phyloP scores from a whole-genome alignment of 2,113 vertebrate genomes.

The Neogale vison region DNA sequence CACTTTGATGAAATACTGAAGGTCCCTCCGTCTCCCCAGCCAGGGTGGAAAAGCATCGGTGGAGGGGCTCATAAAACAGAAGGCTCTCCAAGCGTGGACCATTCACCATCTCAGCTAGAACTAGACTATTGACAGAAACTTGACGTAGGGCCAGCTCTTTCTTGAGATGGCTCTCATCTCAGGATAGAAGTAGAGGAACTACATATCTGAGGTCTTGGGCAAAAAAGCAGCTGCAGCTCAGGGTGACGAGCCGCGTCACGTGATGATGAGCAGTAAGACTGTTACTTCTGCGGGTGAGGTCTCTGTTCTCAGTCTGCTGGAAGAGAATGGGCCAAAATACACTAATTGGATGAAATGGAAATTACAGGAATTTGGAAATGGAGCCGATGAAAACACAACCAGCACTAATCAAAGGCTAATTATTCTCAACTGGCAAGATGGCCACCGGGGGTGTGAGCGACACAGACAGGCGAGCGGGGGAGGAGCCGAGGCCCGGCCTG shows the following conservation, averaged over 20 bases:
- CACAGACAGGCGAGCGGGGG: background rate
- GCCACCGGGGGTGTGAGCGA: background rate
- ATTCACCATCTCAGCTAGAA: background rate
- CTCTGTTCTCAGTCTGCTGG: background rate
- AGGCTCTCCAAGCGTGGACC: rapidly evolving
- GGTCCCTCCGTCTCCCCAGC: background rate
- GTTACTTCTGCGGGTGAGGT: background rate
- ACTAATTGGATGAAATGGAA: background rate
- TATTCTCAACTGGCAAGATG: background rate
- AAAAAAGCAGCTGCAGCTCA: background rate
- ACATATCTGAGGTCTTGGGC: background rate
- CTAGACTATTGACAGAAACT: background rate
- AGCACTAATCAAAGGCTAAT: background rate
- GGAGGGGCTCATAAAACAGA: background rate
- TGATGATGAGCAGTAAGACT: background rate
- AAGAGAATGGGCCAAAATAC: background rate
- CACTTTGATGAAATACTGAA: background rate
- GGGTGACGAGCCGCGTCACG: background rate
- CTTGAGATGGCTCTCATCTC: background rate
- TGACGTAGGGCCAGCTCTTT: background rate
- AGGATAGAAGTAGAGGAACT: background rate
- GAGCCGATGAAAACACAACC: background rate
- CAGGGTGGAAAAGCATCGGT: background rate
- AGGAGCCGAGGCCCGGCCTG: too few species aligned
- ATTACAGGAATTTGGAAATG: slow-evolving; percentile 26